Evolutionary conservation across 2,888 invertebrate genomes (phyloP), one percentile per base, ranked within the genome.

Genomic region (Masnerella sp.): DNA sequence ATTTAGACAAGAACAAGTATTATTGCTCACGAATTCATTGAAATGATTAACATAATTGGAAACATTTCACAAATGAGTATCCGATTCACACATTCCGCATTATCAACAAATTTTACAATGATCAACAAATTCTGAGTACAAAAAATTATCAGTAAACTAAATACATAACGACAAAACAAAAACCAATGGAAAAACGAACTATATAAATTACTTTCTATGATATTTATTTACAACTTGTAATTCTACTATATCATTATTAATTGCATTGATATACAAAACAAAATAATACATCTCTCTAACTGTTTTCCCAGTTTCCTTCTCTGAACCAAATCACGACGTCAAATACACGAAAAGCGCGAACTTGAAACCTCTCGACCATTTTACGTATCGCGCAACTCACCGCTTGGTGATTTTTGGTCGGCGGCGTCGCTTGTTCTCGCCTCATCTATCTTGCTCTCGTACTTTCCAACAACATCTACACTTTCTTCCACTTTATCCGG

Each of bases 211-310:
- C 32, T 56, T 54, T 65, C 17, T 47, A 65, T 54, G 12, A 20
- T 7, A 32, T 65, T 65, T 65, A 65, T 65, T 65, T 65, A 54
- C 65, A 65, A 45, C 52, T 54, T 54, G 47, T 38, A 14, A 18
- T 45, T 54, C 34, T 52, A 43, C 8, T 36, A 36, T 54, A 45
- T 36, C 30, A 65, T 40, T 8, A 47, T 22, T 56, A 47, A 64
- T 9, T 47, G 56, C 38, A 65, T 47, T 56, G 47, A 56, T 47
- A 56, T 65, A 56, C 56, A 65, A 47, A 65, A 47, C 34, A 56
- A 65, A 65, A 56, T 45, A 56, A 56, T 65, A 56, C 56, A 56
- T n/a, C 32, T 45, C 11, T 43, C 25, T 52, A 28, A 36, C 17
- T n/a, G 28, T 2, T 14, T 5, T 2, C 17, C 40, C 7, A n/a